Percentiles rank a stretch among this genome's conserved stretches.
Evolutionary conservation across 2,888 invertebrate species (phyloP).

Genomic region (Xiphydria camelus): DNA sequence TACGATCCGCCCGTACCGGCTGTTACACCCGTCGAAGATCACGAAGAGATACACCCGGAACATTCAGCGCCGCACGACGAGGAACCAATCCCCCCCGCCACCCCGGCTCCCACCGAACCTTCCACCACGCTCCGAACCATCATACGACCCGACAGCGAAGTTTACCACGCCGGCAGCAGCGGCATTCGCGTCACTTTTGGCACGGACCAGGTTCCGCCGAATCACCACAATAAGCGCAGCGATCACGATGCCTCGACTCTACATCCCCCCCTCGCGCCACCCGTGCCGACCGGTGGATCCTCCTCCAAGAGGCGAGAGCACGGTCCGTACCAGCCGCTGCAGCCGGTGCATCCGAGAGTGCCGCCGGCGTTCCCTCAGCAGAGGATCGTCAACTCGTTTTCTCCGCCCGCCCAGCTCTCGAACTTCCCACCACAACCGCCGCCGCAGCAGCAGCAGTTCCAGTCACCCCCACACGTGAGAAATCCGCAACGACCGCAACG

Average conservation of each 20-base stretch:
- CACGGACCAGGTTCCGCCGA: constrained; percentile 60
- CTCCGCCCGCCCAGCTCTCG: constrained; percentile 46
- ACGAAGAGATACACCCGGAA: constrained; percentile 59
- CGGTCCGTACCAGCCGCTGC: constrained; percentile 50
- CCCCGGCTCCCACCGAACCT: constrained; percentile 63
- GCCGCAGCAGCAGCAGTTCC: constrained; percentile 46
- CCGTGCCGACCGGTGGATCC: constrained; percentile 34
- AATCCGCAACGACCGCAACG: constrained; percentile 38
- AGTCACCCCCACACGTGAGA: constrained; percentile 22
- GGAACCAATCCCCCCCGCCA: constrained; percentile 61
- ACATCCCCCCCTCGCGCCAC: constrained; percentile 44
- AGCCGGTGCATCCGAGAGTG: constrained; percentile 38
- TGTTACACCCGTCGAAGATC: constrained; percentile 71
- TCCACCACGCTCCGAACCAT: constrained; percentile 82
- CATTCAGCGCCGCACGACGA: constrained; percentile 60
- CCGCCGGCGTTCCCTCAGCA: constrained; percentile 53
- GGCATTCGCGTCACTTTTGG: constrained; percentile 84
- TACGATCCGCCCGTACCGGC: constrained; percentile 83
- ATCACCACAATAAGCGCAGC: constrained; percentile 51
- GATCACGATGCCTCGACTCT: constrained; percentile 33
- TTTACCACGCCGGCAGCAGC: constrained; percentile 74
- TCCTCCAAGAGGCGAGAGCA: constrained; percentile 48
- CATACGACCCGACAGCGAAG: constrained; percentile 84
- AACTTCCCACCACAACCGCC: constrained; percentile 50
- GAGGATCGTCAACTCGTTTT: constrained; percentile 55